Base-by-base conservation (phyloP, 2,797 vertebrate genomes). In the Zalophus californianus region DNA sequence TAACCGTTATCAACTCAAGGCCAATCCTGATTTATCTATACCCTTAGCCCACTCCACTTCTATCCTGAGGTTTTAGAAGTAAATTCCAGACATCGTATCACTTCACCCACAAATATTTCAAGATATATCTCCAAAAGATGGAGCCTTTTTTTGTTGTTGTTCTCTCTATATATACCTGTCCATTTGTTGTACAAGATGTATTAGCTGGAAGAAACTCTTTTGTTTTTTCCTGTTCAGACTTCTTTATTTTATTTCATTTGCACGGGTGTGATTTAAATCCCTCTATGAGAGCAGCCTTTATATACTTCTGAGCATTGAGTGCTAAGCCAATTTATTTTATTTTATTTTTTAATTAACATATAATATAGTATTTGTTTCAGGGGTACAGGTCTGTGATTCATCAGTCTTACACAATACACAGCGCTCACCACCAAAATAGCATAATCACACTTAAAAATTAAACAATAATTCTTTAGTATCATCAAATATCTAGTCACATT, bases 21-120 rank as follows among this genome's bases (percentile, higher is more conserved):
- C 12, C 80, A 92, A 8, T 85, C 38, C 50, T 96, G 27, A 90
- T 91, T 82, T 64, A 68, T 62, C 50, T 85, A 66, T 0, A 68
- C 12, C 8, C 38, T 92, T 73, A 72, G 25, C 25, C 44, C 7
- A 79, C 52, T 93, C 32, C 3, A 15, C 54, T 92, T 92, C 72
- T 93, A 14, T 41, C 70, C 7, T 90, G 18, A 73, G 91, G 75
- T 96, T 97, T 90, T 38, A 14, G 62, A 87, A 90, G 54, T 38
- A 93, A 96, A 77, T 78, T 50, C 20, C 50, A 84, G 21, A 75
- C 25, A 91, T 56, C 3, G 5, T 41, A 83, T 78, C 41, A 89
- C 90, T 95, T 70, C 32, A 91, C 11, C 41, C 35, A 68, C 35
- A 94, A 95, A 78, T 82, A 94, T 62, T 73, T 90, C 66, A 97